A percentile compares a stretch with the other conserved stretches of the same genome.
Conservation (phyloP, 2,113 vertebrate species). For the Neoarius graeffei region DNA sequence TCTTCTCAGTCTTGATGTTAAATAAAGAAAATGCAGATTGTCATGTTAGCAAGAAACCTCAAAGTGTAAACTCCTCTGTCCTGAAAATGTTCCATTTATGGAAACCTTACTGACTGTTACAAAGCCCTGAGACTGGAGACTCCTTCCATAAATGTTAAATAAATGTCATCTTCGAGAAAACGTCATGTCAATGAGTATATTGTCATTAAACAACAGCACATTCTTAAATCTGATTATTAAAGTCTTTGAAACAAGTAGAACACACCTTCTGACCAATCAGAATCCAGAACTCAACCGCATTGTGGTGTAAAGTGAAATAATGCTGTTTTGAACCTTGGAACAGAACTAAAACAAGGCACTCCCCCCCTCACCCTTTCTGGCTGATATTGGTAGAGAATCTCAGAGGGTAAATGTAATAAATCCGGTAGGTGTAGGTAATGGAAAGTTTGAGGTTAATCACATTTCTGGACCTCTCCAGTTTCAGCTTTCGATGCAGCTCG, state of each 20-base stretch:
- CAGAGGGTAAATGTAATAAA: slow-evolving; percentile 15
- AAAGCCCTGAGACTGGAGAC: neutral
- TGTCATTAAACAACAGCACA: neutral
- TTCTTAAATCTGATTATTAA: neutral
- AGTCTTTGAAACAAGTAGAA: neutral
- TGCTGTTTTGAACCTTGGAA: neutral
- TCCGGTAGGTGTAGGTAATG: slow-evolving; percentile 35
- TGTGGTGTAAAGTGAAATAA: neutral
- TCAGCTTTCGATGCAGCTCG: neutral
- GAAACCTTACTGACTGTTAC: neutral
- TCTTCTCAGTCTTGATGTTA: neutral
- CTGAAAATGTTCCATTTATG: no score
- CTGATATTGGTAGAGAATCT: slow-evolving; percentile 14
- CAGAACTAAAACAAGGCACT: neutral
- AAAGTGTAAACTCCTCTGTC: no score
- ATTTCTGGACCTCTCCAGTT: slow-evolving; percentile 37
- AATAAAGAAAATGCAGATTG: no score
- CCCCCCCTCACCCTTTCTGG: neutral
- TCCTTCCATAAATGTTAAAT: neutral
- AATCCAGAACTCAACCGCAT: neutral
- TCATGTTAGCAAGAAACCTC: no score
- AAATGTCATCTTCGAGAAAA: neutral
- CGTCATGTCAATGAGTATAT: neutral
- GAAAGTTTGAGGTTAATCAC: slow-evolving; percentile 46
- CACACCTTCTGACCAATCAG: neutral